A percentile compares a stretch with the other conserved stretches of the same genome.
phyloP scores from a whole-genome alignment of 1,140 invertebrate species.

The Manduca sexta region DNA sequence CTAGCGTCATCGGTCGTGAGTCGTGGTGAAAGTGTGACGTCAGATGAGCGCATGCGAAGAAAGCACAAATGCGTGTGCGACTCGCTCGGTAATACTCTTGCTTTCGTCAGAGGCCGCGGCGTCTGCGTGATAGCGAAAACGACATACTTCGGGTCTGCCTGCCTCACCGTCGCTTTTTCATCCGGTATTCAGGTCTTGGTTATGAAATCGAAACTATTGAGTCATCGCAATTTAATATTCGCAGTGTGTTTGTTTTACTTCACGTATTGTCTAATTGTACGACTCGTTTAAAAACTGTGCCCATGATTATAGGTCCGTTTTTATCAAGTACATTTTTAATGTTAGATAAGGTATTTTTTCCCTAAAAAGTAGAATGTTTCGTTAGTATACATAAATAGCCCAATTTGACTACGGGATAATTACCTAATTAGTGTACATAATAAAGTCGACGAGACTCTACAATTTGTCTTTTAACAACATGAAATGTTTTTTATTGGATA shows the following conservation, averaged over 20 bases:
- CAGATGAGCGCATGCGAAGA: constrained; percentile 56
- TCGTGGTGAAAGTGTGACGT: constrained; percentile 64
- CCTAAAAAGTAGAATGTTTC: no score
- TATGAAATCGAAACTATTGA: constrained; percentile 67
- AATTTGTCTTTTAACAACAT: no score
- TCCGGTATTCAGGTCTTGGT: constrained; percentile 65
- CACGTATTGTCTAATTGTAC: constrained; percentile 5
- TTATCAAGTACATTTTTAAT: no score
- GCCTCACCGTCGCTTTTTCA: constrained; percentile 56
- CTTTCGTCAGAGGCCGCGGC: constrained; percentile 59
- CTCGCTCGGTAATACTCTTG: constrained; percentile 40
- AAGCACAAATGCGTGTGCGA: constrained; percentile 63
- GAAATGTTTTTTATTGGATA: no score
- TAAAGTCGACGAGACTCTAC: no score
- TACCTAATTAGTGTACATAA: no score
- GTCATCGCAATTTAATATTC: constrained; percentile 41
- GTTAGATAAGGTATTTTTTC: no score
- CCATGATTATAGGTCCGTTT: no score
- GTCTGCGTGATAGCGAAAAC: constrained; percentile 68
- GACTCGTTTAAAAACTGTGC: neutral
- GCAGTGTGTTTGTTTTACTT: constrained; percentile 26
- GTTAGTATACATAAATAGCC: no score
- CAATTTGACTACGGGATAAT: no score
- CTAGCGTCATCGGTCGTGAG: constrained; percentile 43
- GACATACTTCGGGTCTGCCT: constrained; percentile 50